Percentiles rank a stretch among this genome's conserved stretches.
Conservation (phyloP, 2,888 invertebrate genomes). For the Hoplodrina blanda region DNA sequence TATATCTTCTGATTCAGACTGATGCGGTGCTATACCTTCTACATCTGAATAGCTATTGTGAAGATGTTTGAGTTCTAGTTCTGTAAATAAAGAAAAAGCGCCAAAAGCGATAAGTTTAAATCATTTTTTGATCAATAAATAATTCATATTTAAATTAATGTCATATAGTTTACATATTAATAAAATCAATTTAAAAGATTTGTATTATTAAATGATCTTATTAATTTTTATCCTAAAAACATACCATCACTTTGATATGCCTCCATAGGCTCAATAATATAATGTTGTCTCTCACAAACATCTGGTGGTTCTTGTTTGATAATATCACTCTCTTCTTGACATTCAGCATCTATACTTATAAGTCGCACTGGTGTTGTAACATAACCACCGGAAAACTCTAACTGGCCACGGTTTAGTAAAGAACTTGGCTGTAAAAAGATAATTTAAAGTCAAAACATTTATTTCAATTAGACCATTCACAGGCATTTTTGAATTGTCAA, state of each 20-base stretch:
- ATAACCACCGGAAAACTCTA: slow-evolving; percentile 7
- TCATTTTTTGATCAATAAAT: too few species aligned
- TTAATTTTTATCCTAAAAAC: neutral
- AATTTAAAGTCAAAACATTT: neutral
- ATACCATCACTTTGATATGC: slow-evolving; percentile 14
- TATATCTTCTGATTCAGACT: neutral
- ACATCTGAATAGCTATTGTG: neutral
- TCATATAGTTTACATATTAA: too few species aligned
- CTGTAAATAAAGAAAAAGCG: neutral
- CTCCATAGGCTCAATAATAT: slow-evolving; percentile 7
- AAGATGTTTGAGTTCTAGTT: neutral
- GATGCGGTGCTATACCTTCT: neutral
- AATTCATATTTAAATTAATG: too few species aligned
- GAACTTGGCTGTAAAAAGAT: slow-evolving; percentile 27
- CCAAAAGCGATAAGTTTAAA: too few species aligned
- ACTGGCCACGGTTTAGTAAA: neutral
- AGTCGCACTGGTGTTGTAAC: slow-evolving; percentile 7
- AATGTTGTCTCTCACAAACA: neutral
- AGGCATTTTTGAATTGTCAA: too few species aligned
- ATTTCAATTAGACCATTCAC: too few species aligned
- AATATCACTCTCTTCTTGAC: neutral
- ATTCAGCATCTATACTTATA: slow-evolving; percentile 13
- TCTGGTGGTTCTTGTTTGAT: slow-evolving; percentile 28
- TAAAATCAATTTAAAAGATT: too few species aligned
- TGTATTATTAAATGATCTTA: too few species aligned